Base-by-base conservation (phyloP, 2,113 vertebrate genomes). In the Gorsachius goisagi region DNA sequence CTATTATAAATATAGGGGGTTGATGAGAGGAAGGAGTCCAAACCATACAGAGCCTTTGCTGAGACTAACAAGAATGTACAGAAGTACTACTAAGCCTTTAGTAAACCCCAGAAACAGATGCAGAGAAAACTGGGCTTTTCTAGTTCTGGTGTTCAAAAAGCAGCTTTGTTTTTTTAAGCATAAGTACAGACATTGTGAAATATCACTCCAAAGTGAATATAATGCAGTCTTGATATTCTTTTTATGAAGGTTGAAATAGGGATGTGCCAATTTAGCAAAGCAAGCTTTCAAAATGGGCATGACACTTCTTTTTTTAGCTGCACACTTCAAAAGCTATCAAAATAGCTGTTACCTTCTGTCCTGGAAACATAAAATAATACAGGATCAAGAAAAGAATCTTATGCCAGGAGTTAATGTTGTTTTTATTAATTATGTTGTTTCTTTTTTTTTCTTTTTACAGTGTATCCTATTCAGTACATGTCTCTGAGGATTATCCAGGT, bases 401-500 rank as follows among this genome's bases (percentile, higher is more conserved):
- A 41, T 60, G 52, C 50, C 45, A 92, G 53, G 63, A 78, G 74
- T 91, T 85, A 75, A 71, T 85, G 24, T 59, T 86, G 44, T 67
- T 86, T 41, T 90, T 92, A 68, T 63, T 94, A 93, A 93, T 91
- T 75, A 30, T 66, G 20, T 85, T 95, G 7, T 71, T 83, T 73
- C 5, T 47, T 85, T 52, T 52, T n/a, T 77, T 52, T 67, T 41
- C 81, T 97, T 95, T 97, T 96, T 91, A 72, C 98, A 99, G 98
- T 95, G 98, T 99, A 26, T 98, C 98, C 88, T 99, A 99, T 97
- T 98, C 98, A 78, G 98, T 99, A 33, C 98, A 99, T n/a, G 99
- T 99, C 91, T 99, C 99, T 89, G 99, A 99, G 96, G 99, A 99
- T 97, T 99, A 99, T 88, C 99, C 99, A 99, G 99, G 99, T 99